These are phyloP conservation scores for Propithecus deckenii DNA, from an alignment of 2,797 vertebrate genomes.

Conservation along the genomic window DNA sequence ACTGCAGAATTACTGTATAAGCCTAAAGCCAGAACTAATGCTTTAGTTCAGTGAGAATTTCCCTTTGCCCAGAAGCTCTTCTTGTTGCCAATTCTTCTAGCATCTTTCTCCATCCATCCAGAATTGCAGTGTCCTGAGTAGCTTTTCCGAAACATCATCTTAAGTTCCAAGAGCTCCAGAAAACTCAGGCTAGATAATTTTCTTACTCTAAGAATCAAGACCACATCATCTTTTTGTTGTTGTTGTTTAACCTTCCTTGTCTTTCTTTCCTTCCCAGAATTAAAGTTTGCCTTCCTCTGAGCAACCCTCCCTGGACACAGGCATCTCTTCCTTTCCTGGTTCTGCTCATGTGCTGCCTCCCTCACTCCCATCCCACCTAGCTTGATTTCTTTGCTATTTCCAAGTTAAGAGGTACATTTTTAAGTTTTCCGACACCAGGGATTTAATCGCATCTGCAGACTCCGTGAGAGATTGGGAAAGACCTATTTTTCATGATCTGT, in stretches of 20 bases:
- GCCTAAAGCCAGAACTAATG: not conserved
- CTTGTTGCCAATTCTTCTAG: not conserved
- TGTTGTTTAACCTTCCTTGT: not conserved
- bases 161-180: not conserved
- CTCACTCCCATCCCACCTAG: rapidly evolving
- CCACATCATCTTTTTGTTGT: not conserved
- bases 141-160: not conserved
- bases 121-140: not conserved
- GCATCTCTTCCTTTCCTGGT: not conserved
- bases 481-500: not conserved
- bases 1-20: not conserved
- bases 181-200: not conserved
- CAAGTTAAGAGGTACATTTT: not conserved
- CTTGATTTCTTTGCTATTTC: not conserved
- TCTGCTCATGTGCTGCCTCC: not conserved
- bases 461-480: not conserved
- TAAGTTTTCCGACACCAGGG: not conserved
- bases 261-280: not conserved
- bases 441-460: not conserved
- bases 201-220: not conserved
- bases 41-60: not conserved
- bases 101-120: not conserved
- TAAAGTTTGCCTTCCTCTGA: not conserved
- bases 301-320: not conserved
- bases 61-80: not conserved